Conservation (phyloP, 2,888 invertebrate species). For the Neelides folsomi region DNA sequence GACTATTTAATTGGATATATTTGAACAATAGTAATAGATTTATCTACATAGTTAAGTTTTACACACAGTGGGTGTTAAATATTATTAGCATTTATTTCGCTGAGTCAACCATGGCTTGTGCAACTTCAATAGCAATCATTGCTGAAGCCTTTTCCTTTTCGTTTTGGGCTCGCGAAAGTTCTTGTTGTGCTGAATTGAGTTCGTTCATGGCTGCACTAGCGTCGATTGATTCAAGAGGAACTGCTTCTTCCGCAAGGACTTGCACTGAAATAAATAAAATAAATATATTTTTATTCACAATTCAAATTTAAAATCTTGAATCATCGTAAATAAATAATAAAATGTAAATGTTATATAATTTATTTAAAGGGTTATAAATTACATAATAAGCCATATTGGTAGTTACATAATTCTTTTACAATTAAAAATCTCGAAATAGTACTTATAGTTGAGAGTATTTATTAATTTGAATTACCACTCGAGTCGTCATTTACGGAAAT, state of each 20-base stretch:
- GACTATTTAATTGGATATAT: too few species aligned
- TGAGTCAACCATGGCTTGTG: constrained; percentile 83
- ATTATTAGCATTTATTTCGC: constrained; percentile 35
- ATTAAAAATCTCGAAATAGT: neutral
- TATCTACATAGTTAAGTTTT: too few species aligned
- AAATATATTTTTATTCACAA: neutral
- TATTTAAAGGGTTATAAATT: too few species aligned
- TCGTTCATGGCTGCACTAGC: constrained; percentile 64
- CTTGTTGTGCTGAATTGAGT: constrained; percentile 68
- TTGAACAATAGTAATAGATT: too few species aligned
- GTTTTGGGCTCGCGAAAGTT: constrained; percentile 60
- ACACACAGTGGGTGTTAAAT: too few species aligned
- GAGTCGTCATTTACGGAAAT: constrained; percentile 94
- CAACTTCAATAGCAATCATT: constrained; percentile 82
- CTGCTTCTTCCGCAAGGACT: constrained; percentile 91
- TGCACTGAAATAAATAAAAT: constrained; percentile 44
- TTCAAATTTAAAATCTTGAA: too few species aligned
- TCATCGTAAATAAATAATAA: neutral
- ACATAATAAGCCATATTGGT: neutral
- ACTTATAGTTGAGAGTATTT: constrained; percentile 35
- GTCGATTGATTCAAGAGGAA: constrained; percentile 70
- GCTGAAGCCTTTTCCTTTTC: constrained; percentile 83
- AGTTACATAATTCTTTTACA: neutral
- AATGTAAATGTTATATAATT: neutral
- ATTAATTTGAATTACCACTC: constrained; percentile 60